A percentile compares a stretch with the other conserved stretches of the same genome.
Evolutionary conservation across 1,140 invertebrate species (phyloP).

Genomic region (Gryon sp.): DNA sequence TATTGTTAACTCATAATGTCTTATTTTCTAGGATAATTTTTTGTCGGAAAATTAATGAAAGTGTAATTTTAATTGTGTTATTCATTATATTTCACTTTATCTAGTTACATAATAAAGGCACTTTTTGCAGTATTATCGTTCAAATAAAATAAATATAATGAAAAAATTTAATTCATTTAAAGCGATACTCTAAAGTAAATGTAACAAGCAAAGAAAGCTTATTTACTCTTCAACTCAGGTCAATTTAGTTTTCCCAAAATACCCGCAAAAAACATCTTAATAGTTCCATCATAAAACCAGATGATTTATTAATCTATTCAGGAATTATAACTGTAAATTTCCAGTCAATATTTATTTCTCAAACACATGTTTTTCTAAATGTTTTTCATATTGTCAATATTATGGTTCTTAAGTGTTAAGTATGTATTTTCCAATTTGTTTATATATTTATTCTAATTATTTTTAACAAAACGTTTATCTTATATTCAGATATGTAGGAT

Average conservation of each 20-base stretch:
- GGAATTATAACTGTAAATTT: constrained; percentile 28
- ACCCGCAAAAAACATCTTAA: neutral
- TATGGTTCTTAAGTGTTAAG: neutral
- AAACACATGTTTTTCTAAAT: neutral
- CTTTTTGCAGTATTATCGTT: neutral
- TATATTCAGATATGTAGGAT: too few relatives aligned
- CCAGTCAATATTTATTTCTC: neutral
- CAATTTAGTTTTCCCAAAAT: constrained; percentile 17
- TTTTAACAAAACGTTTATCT: too few relatives aligned
- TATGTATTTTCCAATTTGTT: too few relatives aligned
- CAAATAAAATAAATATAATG: neutral
- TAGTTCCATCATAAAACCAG: constrained; percentile 30
- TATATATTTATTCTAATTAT: too few relatives aligned
- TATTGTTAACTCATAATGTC: too few relatives aligned
- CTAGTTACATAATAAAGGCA: constrained; percentile 11
- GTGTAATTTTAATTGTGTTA: neutral
- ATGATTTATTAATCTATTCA: constrained; percentile 24
- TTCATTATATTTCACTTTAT: constrained; percentile 4
- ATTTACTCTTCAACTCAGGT: constrained; percentile 6
- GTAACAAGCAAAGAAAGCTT: neutral
- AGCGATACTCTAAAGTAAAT: constrained; percentile 7
- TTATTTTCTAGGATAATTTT: neutral
- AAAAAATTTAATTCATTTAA: constrained; percentile 13
- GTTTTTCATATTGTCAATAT: neutral
- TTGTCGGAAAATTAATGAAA: neutral